phyloP scores from a whole-genome alignment of 2,797 vertebrate genomes.

The Ctenopoma multispine region DNA sequence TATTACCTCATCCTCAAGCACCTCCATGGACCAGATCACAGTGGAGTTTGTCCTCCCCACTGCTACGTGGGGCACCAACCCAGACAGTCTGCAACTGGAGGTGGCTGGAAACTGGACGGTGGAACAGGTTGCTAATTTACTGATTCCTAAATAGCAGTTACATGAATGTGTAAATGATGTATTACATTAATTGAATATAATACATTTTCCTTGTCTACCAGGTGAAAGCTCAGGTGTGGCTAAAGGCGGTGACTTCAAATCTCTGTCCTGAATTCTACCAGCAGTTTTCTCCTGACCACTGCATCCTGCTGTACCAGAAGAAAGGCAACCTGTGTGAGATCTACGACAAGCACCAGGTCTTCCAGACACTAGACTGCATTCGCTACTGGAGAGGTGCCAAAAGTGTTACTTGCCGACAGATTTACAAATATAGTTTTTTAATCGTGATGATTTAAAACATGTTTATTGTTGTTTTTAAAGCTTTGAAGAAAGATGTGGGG shows the following conservation, averaged over 20 bases:
- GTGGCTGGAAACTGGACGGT: conserved; percentile 95
- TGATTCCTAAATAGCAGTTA: background rate
- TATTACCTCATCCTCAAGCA: conserved; percentile 78
- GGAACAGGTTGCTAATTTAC: conserved; percentile 82
- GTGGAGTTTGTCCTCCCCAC: conserved; percentile 95
- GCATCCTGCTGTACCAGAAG: conserved; percentile 96
- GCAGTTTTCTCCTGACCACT: conserved; percentile 90
- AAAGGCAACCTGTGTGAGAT: conserved; percentile 97
- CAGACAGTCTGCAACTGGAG: conserved; percentile 86
- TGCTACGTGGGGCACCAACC: conserved; percentile 80
- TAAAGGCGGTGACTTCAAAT: conserved; percentile 90
- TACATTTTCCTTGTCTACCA: conserved; percentile 5
- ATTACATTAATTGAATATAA: background rate
- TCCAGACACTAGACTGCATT: conserved; percentile 97
- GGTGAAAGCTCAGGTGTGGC: conserved; percentile 96
- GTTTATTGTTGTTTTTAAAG: conserved; percentile 45
- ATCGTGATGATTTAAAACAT: background rate
- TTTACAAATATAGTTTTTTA: background rate
- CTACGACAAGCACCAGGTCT: conserved; percentile 96
- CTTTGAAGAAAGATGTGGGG: conserved; percentile 90
- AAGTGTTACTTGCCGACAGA: background rate
- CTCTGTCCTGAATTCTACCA: conserved; percentile 92
- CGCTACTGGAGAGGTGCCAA: conserved; percentile 90
- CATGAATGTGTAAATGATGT: background rate
- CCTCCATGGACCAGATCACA: conserved; percentile 89